Base-by-base conservation (phyloP, 1,140 invertebrate species). In the Drosophila pallidifrons region DNA sequence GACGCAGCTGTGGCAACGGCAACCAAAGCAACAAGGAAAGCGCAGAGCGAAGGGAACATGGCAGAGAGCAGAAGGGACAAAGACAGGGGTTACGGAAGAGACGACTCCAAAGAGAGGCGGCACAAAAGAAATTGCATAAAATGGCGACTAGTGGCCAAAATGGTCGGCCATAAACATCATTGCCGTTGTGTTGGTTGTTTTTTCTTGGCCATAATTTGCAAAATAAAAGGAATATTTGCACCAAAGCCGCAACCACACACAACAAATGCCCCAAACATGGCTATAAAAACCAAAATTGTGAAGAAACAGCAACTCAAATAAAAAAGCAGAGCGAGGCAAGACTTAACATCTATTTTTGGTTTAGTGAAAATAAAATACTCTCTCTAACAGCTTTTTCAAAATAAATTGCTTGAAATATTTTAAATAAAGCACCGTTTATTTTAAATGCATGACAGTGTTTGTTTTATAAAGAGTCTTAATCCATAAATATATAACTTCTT, bases 161-260 rank as follows among this genome's bases (percentile, higher is more conserved):
- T 88, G 81, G 85, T 58, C 61, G 64, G 79, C 77, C 85, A 88
- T 89, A 88, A 88, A 88, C 85, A 89, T 87, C 75, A 82, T 76
- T 63, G 52, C 66, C 35, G 66, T 69, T 68, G 43, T 15, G 69
- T 38, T 38, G 71, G 52, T 47, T 69, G 41, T 57, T 73, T 73
- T 38, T 46, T 61, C 52, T 45, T 51, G 80, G 64, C 77, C 81
- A 78, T 88, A 77, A 88, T 88, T 88, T 89, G 85, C 80, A 73
- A 60, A 79, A 58, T 41, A 55, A 74, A 67, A 67, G 30, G 30
- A 57, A 61, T 43, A 54, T 52, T 43, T 67, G 66, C 45, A 51
- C 41, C 51, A 72, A 68, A 80, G 65, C 57, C 71, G 41, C 52
- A 64, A 35, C 41, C 49, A 59, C 60, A 65, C 51, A 65, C 46